Percentiles rank a stretch among this genome's conserved stretches.
phyloP scores from a whole-genome alignment of 2,113 vertebrate species.

The Muscicapa adusta region DNA sequence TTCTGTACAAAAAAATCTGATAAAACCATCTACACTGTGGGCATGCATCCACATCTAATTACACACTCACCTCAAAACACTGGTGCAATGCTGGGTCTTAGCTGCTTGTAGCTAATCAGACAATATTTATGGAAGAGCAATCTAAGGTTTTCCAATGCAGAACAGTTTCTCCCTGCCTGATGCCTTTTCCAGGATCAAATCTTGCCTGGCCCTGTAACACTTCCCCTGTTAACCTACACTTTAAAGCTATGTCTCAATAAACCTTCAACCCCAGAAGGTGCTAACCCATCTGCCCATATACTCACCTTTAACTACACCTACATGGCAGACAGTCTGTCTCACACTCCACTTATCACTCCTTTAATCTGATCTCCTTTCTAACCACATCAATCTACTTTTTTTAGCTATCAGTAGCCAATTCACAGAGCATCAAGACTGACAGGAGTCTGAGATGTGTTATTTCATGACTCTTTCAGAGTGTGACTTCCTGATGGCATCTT shows the following conservation, averaged over 20 bases:
- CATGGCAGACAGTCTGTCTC: not conserved
- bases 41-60: not conserved
- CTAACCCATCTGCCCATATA: not conserved
- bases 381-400: not conserved
- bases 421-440: not conserved
- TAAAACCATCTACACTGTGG: not conserved
- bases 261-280: not conserved
- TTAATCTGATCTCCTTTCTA: not conserved
- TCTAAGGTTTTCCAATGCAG: not conserved
- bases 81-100: not conserved
- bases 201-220: not conserved
- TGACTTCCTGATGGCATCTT: not conserved
- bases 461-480: not conserved
- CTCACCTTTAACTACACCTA: not conserved
- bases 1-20: not conserved
- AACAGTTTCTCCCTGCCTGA: not conserved
- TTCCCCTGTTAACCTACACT: not conserved
- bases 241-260: not conserved
- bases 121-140: not conserved
- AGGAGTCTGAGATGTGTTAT: not conserved
- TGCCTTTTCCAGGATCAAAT: not conserved
- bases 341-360: not conserved
- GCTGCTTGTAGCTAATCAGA: not conserved
- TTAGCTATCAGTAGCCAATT: not conserved
- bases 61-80: not conserved